Evolutionary conservation across 2,113 vertebrate genomes (phyloP).

Genomic region (Philantomba maxwellii): DNA sequence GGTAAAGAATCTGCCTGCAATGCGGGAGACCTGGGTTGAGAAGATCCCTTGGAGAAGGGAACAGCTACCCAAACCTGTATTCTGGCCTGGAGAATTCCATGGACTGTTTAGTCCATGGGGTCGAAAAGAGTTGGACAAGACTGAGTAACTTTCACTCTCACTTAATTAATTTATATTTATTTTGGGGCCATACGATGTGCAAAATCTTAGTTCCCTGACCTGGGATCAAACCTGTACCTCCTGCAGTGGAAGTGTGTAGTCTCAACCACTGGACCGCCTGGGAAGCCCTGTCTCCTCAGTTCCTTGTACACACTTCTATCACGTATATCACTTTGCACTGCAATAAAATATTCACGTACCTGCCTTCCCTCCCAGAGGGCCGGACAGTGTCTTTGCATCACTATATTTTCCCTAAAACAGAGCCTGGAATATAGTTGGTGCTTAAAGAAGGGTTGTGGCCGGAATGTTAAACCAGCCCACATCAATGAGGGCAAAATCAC

Average conservation of each 20-base stretch:
- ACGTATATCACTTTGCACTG: neutral
- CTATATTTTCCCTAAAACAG: neutral
- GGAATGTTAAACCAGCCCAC: neutral
- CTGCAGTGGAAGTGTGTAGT: neutral
- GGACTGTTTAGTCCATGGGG: neutral
- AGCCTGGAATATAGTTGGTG: neutral
- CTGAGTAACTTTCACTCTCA: neutral
- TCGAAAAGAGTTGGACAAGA: neutral
- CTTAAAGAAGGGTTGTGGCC: neutral
- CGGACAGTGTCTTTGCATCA: neutral
- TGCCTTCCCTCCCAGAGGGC: neutral
- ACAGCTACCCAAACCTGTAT: neutral
- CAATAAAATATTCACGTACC: neutral
- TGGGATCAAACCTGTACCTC: neutral
- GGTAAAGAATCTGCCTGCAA: neutral
- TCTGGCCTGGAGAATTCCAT: neutral
- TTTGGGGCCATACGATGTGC: neutral
- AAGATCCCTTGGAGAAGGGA: neutral
- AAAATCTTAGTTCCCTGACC: neutral
- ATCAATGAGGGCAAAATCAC: neutral
- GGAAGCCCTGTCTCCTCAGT: neutral
- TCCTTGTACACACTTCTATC: neutral
- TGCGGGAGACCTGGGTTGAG: neutral
- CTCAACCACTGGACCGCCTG: neutral
- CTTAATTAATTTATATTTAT: neutral